A percentile compares a stretch with the other conserved stretches of the same genome.
These are phyloP conservation scores for Gouania willdenowi DNA, from an alignment of 2,797 vertebrate species.

Conservation along the genomic window DNA sequence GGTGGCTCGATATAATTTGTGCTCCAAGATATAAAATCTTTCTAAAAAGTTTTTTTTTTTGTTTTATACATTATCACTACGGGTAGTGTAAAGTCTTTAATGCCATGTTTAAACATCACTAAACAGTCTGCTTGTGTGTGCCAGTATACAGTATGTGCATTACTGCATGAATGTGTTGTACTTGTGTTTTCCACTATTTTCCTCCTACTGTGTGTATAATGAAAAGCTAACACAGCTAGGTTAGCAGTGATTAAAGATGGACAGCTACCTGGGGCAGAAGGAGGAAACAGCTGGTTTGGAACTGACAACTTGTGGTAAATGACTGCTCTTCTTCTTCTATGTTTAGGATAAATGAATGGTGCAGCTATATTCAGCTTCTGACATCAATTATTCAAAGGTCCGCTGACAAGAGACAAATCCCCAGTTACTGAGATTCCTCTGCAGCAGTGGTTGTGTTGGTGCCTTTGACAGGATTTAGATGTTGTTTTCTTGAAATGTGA, in stretches of 20 bases:
- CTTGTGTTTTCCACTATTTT: constrained; percentile 19
- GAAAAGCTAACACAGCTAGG: constrained; percentile 50
- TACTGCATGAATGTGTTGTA: constrained; percentile 3
- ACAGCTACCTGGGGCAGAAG: constrained; percentile 35
- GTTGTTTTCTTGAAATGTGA: too few species aligned
- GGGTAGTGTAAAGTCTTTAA: too few species aligned
- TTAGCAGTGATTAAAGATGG: constrained; percentile 60
- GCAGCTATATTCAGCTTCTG: constrained; percentile 51
- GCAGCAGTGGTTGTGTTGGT: constrained; percentile 5
- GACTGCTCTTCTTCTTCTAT: constrained; percentile 56
- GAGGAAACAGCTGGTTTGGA: constrained; percentile 28
- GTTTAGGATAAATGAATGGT: constrained; percentile 61
- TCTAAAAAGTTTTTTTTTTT: too few species aligned
- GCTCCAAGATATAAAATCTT: too few species aligned
- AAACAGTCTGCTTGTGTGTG: constrained; percentile 1
- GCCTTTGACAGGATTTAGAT: constrained; percentile 22
- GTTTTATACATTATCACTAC: too few species aligned
- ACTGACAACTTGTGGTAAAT: constrained; percentile 59
- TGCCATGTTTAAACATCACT: constrained; percentile 14
- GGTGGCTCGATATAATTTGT: too few species aligned
- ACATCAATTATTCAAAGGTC: constrained; percentile 60
- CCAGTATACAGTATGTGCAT: neutral
- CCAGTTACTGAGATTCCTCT: constrained; percentile 26
- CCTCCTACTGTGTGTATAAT: constrained; percentile 50
- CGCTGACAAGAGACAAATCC: constrained; percentile 51